These are phyloP conservation scores for Mesorhabditis spiculigera DNA, from an alignment of 2,888 invertebrate species.

Conservation along the genomic window DNA sequence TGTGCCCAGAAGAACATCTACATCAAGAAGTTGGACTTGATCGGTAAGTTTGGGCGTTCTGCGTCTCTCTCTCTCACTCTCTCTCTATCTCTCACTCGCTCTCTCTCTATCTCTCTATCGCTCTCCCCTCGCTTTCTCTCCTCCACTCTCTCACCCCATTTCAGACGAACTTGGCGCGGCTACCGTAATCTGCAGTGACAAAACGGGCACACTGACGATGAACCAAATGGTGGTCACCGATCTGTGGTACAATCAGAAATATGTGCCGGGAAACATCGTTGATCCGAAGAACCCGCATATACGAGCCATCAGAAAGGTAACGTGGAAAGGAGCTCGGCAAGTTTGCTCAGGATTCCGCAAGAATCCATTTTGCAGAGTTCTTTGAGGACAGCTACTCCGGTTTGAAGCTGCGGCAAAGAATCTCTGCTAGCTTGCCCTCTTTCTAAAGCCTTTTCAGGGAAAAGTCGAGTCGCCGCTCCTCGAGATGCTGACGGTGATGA, in stretches of 20 bases:
- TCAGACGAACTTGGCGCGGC: conserved; percentile 75
- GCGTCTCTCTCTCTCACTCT: background rate
- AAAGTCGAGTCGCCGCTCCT: background rate
- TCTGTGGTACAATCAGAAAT: conserved; percentile 43
- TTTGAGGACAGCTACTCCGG: no score
- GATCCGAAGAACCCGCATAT: conserved; percentile 49
- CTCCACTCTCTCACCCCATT: background rate
- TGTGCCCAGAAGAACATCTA: conserved; percentile 99
- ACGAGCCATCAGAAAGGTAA: conserved; percentile 33
- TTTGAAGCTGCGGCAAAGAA: no score
- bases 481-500: conserved; percentile 42
- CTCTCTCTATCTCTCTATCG: background rate
- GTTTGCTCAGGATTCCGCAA: no score
- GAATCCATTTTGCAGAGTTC: no score
- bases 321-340: no score
- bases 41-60: conserved; percentile 24
- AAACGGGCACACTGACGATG: conserved; percentile 94
- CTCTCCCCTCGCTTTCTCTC: background rate
- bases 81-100: background rate
- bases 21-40: conserved; percentile 65
- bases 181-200: conserved; percentile 91
- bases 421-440: background rate
- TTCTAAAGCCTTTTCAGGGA: background rate
- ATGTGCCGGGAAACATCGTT: conserved; percentile 18
- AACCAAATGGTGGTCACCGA: conserved; percentile 75